Evolutionary conservation across 2,888 invertebrate species (phyloP), one percentile per base, ranked within the genome.

Genomic region (Therioaphis trifolii): DNA sequence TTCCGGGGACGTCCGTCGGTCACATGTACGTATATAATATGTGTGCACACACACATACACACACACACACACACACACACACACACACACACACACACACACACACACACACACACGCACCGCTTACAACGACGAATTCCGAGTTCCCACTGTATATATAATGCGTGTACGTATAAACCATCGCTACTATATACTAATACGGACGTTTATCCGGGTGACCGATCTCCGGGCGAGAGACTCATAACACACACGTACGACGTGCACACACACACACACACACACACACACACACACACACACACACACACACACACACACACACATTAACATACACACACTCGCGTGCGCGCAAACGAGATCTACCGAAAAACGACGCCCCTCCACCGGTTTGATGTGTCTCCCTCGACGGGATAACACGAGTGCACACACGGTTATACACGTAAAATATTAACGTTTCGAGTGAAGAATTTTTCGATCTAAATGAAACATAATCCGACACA

Each of bases 191-290:
- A 49, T 66, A 68, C 78, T 78, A 68, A 78, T 78, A 78, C 68
- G 78, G 78, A 78, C 78, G 52, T 78, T 78, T 78, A 68, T 78
- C 78, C 78, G 78, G 78, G n/a, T 68, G 78, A 78, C 78, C 78
- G 66, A 78, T 78, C 78, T 78, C n/a, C 52, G 68, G 52, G 24
- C 68, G 27, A 21, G 27, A 49, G 61, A 76, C 49, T 24, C 55
- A 55, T 74, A 58, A 55, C 52, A 74, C 24, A 58, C 74, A 58
- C 74, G 35, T 35, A 35, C 7, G n/a, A n/a, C n/a, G n/a, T n/a
- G n/a, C n/a, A n/a, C n/a, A n/a, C n/a, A n/a, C n/a, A n/a, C n/a
- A n/a, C n/a, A n/a, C n/a, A n/a, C n/a, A n/a, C n/a, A n/a, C n/a
- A n/a, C n/a, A n/a, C n/a, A n/a, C n/a, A n/a, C n/a, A n/a, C n/a